Percentiles rank a stretch among this genome's conserved stretches.
Evolutionary conservation across 2,797 vertebrate genomes (phyloP).

Genomic region (Sebastes hubbsi): DNA sequence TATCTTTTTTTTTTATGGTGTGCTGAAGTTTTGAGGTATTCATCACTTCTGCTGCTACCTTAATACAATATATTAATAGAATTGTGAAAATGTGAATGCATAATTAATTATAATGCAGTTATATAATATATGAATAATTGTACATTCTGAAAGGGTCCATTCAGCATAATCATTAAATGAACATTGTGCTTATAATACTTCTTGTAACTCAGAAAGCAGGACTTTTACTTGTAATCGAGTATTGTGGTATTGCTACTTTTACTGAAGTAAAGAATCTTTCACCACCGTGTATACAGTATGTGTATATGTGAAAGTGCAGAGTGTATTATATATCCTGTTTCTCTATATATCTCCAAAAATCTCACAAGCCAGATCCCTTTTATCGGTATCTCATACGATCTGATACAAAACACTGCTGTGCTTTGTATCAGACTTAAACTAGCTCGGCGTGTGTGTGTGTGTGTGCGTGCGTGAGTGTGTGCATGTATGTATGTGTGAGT

Average conservation of each 20-base stretch:
- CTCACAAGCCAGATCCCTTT: conserved; percentile 23
- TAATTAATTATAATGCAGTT: background rate
- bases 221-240: background rate
- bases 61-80: background rate
- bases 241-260: background rate
- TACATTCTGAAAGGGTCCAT: background rate
- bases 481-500: background rate
- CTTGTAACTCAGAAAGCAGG: background rate
- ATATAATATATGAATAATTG: background rate
- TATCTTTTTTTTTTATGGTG: background rate
- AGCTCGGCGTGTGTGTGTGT: no score
- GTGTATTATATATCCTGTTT: background rate
- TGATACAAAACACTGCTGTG: conserved; percentile 12
- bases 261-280: background rate
- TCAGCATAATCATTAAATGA: background rate
- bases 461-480: background rate
- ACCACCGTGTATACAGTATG: background rate
- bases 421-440: conserved; percentile 4
- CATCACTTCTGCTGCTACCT: background rate
- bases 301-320: background rate
- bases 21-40: background rate
- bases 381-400: conserved; percentile 33
- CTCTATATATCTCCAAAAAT: conserved; percentile 15
- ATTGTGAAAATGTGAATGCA: background rate
- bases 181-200: background rate